phyloP scores from a whole-genome alignment of 2,888 invertebrate genomes.

The Rugalucina vietnamica region DNA sequence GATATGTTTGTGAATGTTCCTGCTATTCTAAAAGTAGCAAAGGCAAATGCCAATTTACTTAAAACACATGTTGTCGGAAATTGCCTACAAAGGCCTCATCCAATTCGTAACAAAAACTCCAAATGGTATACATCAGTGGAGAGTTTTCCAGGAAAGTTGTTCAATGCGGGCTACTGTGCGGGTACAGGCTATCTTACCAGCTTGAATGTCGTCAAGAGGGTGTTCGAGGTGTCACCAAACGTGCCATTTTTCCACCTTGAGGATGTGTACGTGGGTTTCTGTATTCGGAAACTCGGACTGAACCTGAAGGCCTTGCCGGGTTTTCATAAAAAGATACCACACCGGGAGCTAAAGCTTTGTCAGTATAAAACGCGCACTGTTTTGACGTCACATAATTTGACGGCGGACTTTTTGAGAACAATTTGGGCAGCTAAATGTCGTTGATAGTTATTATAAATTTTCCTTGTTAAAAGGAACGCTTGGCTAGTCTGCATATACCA shows the following conservation, averaged over 20 bases:
- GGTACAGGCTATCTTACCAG: conserved; percentile 66
- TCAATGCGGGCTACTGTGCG: conserved; percentile 63
- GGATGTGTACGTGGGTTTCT: conserved; percentile 67
- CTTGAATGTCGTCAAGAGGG: conserved; percentile 44
- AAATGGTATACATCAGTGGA: conserved; percentile 65
- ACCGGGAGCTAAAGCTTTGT: conserved; percentile 40
- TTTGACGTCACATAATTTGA: conserved; percentile 52
- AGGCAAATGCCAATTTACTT: conserved; percentile 10
- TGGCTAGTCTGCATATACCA: too few relatives aligned
- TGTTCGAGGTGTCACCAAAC: conserved; percentile 50
- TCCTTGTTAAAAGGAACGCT: too few relatives aligned
- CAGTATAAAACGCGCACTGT: conserved; percentile 23
- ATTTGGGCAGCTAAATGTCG: background rate
- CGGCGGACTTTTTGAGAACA: background rate
- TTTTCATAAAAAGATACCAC: too few relatives aligned
- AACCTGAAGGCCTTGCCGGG: conserved; percentile 32
- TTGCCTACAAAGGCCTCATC: conserved; percentile 36
- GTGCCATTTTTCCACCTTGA: conserved; percentile 70
- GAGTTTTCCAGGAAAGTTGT: conserved; percentile 50
- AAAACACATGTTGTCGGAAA: conserved; percentile 52
- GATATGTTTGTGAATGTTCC: conserved; percentile 74
- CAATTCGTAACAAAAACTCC: conserved; percentile 51
- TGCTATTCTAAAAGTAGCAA: conserved; percentile 15
- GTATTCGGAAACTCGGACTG: conserved; percentile 54
- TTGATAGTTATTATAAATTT: too few relatives aligned